These are phyloP conservation scores for Limenitis camilla DNA, from an alignment of 2,888 invertebrate species.

Conservation along the genomic window DNA sequence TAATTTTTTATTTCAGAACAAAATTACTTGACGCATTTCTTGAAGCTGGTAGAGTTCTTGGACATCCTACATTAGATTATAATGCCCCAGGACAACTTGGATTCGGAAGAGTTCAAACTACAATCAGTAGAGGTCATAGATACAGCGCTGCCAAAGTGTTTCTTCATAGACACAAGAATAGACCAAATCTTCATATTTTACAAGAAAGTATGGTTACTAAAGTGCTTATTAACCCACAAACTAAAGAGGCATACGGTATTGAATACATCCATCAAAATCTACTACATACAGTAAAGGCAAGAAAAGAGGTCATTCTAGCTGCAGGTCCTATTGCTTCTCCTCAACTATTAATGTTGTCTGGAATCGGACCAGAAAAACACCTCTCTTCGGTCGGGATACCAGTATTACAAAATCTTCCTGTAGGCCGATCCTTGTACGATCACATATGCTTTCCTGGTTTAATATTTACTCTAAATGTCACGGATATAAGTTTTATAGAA, in stretches of 20 bases:
- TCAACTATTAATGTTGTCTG: slow-evolving; percentile 91
- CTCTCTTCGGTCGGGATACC: slow-evolving; percentile 71
- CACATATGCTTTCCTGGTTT: slow-evolving; percentile 73
- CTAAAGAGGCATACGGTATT: slow-evolving; percentile 80
- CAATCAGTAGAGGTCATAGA: slow-evolving; percentile 73
- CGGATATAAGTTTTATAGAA: slow-evolving; percentile 51
- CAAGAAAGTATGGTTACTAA: slow-evolving; percentile 78
- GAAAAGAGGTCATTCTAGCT: slow-evolving; percentile 87
- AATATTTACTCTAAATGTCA: slow-evolving; percentile 54
- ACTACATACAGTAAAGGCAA: slow-evolving; percentile 70
- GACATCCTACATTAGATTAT: slow-evolving; percentile 80
- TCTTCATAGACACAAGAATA: slow-evolving; percentile 72
- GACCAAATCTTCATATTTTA: slow-evolving; percentile 80
- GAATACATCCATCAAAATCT: slow-evolving; percentile 74
- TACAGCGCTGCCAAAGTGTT: slow-evolving; percentile 80
- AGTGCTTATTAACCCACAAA: slow-evolving; percentile 76
- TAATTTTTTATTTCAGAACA: slow-evolving; percentile 43
- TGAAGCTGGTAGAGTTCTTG: slow-evolving; percentile 77
- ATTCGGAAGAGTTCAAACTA: slow-evolving; percentile 79
- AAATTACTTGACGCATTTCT: slow-evolving; percentile 68
- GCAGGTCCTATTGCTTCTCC: slow-evolving; percentile 93
- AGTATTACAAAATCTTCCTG: slow-evolving; percentile 77
- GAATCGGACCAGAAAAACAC: slow-evolving; percentile 75
- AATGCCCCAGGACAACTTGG: slow-evolving; percentile 78
- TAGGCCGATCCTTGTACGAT: slow-evolving; percentile 79